Evolutionary conservation across 2,797 vertebrate species (phyloP), one percentile per base, ranked within the genome.

Genomic region (Anisognathus igniventris): DNA sequence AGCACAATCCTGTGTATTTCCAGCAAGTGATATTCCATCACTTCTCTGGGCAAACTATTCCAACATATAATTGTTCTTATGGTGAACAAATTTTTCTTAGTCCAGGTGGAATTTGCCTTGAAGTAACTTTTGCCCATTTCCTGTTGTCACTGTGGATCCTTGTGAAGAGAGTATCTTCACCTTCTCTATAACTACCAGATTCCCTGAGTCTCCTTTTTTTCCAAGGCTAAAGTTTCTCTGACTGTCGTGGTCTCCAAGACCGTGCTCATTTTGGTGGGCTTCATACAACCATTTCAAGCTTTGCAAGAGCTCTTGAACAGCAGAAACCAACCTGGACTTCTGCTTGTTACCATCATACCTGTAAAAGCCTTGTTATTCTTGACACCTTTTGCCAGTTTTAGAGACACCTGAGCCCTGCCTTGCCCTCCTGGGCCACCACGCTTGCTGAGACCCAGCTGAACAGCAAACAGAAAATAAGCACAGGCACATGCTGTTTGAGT

Each of bases 401-500:
- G 27, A 22, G 25, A 10, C 10, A 35, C 3, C 11, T 53, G 37
- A 87, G 28, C 4, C 11, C 21, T 16, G 3, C 5, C 66, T 84
- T 45, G 28, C 9, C 3, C 0, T 30, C 53, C 50, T 56, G 51
- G 25, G 25, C 23, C 12, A 27, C 16, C 31, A 45, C 3, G 4
- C 4, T n/a, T 68, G 15, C n/a, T 39, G 21, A 66, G 28, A 40
- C 10, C 5, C 13, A 65, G 42, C 10, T 54, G 47, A 87, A 35
- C 3, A 82, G 47, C 40, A 64, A 71, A 40, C 2, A 70, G 33
- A 92, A 75, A 24, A 5, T 6, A 23, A 54, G 6, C 23, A 44
- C 10, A 15, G 19, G 5, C 10, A 71, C 16, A 3, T 44, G 3
- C 11, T 74, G 10, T 24, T 51, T 4, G 0, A 33, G 14, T 28